Conservation (phyloP, 2,888 invertebrate genomes). For the Blastobasis adustella region DNA sequence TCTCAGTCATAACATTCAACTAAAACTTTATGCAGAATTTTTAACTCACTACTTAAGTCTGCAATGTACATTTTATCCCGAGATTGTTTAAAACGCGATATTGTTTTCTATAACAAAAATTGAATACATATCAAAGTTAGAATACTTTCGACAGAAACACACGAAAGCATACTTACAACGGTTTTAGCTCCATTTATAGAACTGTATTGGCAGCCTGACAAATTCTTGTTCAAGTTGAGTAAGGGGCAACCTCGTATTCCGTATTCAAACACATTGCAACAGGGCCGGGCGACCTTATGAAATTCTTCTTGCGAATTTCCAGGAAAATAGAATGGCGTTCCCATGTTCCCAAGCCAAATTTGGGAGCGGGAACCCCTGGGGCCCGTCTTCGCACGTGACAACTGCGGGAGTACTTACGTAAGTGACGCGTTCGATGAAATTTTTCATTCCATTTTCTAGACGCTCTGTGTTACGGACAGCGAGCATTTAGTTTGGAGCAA, state of each 20-base stretch:
- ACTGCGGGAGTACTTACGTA: slow-evolving; percentile 29
- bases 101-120: too few relatives aligned
- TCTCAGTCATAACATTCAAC: slow-evolving; percentile 25
- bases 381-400: slow-evolving; percentile 30
- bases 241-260: background rate
- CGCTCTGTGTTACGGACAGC: too few relatives aligned
- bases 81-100: too few relatives aligned
- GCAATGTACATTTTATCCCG: background rate
- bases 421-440: slow-evolving; percentile 23
- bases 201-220: background rate
- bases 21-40: slow-evolving; percentile 18
- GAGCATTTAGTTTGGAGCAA: too few relatives aligned
- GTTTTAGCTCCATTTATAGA: background rate
- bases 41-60: slow-evolving; percentile 2
- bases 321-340: slow-evolving; percentile 29
- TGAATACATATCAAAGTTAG: too few relatives aligned
- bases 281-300: background rate
- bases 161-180: background rate
- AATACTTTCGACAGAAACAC: background rate
- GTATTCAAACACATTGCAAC: background rate
- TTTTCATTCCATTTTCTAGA: slow-evolving; percentile 12
- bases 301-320: slow-evolving; percentile 8
- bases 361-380: slow-evolving; percentile 26
- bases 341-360: slow-evolving; percentile 44
- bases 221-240: background rate